A percentile compares a stretch with the other conserved stretches of the same genome.
phyloP scores from a whole-genome alignment of 2,113 vertebrate species.

The Galemys pyrenaicus region DNA sequence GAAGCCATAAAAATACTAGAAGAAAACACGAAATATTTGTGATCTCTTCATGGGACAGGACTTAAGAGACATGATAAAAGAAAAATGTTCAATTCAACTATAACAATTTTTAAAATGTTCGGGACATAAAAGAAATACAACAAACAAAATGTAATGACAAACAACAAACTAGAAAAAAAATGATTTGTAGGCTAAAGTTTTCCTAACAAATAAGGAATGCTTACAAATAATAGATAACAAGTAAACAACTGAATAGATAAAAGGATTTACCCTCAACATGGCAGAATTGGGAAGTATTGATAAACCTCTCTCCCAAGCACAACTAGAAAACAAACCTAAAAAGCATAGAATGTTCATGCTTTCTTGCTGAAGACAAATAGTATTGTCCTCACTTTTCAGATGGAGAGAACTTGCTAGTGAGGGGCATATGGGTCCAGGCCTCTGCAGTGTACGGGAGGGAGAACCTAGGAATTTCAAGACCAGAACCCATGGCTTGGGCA shows the following conservation, averaged over 20 bases:
- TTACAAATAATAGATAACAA: background rate
- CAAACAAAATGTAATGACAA: background rate
- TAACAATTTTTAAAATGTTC: background rate
- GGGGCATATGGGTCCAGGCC: background rate
- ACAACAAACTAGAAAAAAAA: background rate
- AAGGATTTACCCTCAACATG: no score
- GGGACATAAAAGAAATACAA: background rate
- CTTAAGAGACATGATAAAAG: background rate
- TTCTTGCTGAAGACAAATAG: background rate
- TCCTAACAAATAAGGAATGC: background rate
- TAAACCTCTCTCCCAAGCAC: no score
- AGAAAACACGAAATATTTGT: background rate
- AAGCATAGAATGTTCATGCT: background rate
- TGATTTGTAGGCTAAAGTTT: background rate
- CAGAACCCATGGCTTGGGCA: background rate
- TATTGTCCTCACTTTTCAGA: conserved; percentile 27
- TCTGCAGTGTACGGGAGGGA: background rate
- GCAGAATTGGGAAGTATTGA: no score
- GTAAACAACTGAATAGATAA: background rate
- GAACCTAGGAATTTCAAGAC: background rate
- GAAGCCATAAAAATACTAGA: background rate
- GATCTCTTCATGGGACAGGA: background rate
- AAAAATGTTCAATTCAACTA: background rate
- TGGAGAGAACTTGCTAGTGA: background rate
- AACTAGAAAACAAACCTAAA: background rate